phyloP scores from a whole-genome alignment of 2,113 vertebrate species.

The Lagopus muta region DNA sequence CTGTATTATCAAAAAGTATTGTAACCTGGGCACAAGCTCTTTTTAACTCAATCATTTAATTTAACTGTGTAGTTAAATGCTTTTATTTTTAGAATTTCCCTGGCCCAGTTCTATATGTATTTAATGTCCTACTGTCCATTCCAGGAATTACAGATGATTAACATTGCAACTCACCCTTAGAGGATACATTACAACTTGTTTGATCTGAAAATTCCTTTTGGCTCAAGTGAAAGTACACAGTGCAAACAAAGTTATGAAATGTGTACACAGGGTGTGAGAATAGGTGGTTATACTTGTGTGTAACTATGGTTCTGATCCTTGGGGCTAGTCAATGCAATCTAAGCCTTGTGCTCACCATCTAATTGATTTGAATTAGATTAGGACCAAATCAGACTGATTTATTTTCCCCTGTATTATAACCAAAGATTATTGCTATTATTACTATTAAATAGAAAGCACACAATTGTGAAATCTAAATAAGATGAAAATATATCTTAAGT shows the following conservation, averaged over 20 bases:
- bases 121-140: neutral
- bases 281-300: neutral
- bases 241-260: slow-evolving; percentile 28
- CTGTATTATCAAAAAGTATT: neutral
- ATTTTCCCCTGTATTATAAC: neutral
- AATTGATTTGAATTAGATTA: neutral
- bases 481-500: neutral
- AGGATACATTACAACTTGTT: slow-evolving; percentile 23
- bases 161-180: neutral
- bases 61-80: neutral
- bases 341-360: neutral
- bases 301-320: neutral
- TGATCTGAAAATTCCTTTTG: slow-evolving; percentile 52
- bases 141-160: neutral
- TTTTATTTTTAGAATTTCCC: neutral
- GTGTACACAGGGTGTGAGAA: slow-evolving; percentile 49
- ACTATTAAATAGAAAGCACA: neutral
- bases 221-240: slow-evolving; percentile 35
- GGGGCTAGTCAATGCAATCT: neutral
- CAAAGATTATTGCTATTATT: neutral
- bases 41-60: neutral
- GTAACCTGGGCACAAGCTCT: neutral
- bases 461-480: neutral
- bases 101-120: neutral
- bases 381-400: neutral